Percentiles rank a stretch among this genome's conserved stretches.
phyloP scores from a whole-genome alignment of 2,797 vertebrate species.

The Lepus townsendii region DNA sequence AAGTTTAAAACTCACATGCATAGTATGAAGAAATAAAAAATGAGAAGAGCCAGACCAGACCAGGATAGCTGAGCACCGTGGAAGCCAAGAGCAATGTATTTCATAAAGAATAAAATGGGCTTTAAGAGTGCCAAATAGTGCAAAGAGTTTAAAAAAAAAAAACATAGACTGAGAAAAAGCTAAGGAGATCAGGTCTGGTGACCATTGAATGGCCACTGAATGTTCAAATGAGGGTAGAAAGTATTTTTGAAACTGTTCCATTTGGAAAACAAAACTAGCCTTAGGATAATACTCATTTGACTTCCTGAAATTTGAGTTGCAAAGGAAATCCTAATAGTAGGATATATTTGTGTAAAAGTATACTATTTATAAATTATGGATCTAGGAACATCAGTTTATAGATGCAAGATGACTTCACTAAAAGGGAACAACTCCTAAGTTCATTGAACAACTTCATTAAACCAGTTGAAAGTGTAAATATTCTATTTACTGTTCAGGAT shows the following conservation, averaged over 20 bases:
- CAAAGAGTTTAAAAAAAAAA: not conserved
- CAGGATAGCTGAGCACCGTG: not conserved
- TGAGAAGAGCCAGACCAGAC: not conserved
- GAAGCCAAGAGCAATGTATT: not conserved
- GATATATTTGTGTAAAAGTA: not conserved
- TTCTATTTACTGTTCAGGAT: not conserved
- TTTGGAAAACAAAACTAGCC: not conserved
- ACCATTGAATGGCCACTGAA: not conserved
- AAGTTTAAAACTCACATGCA: not conserved
- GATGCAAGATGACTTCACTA: slow-evolving; percentile 27
- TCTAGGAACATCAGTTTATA: not conserved
- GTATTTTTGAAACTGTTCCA: not conserved
- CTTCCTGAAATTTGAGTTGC: not conserved
- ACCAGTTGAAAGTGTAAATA: not conserved
- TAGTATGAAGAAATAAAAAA: slow-evolving; percentile 7
- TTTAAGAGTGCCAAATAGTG: not conserved
- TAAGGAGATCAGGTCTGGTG: not conserved
- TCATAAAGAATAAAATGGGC: not conserved
- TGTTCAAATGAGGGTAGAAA: not conserved
- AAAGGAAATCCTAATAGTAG: not conserved
- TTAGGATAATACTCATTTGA: not conserved
- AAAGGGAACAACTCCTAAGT: not conserved
- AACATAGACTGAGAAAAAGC: not conserved
- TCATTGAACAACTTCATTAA: slow-evolving; percentile 15
- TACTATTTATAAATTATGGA: not conserved